These are phyloP conservation scores for Listrodromus nycthemerus DNA, from an alignment of 2,888 invertebrate species.

Conservation along the genomic window DNA sequence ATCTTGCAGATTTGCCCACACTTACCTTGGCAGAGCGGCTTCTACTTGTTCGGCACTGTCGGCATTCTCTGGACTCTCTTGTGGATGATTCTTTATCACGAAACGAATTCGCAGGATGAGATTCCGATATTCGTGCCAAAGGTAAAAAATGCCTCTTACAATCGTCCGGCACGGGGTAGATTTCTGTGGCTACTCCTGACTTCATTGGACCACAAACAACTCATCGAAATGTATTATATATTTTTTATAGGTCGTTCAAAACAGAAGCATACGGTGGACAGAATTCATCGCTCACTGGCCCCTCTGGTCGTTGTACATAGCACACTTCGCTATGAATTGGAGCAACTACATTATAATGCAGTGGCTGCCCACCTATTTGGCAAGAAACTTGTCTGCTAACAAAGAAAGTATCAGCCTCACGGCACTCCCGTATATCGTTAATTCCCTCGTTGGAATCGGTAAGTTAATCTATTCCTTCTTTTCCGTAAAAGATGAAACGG, in stretches of 20 bases:
- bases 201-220: no score
- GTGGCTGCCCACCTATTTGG: slow-evolving; percentile 91
- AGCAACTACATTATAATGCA: slow-evolving; percentile 92
- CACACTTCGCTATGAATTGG: slow-evolving; percentile 93
- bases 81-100: slow-evolving; percentile 88
- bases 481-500: not conserved
- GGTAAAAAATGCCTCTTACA: slow-evolving; percentile 75
- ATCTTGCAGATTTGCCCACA: slow-evolving; percentile 87
- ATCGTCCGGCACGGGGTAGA: no score
- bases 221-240: slow-evolving; percentile 1
- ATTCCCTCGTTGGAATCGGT: slow-evolving; percentile 90
- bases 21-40: slow-evolving; percentile 88
- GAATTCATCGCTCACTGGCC: slow-evolving; percentile 89
- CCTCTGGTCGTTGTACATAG: slow-evolving; percentile 90
- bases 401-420: slow-evolving; percentile 90
- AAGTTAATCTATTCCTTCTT: slow-evolving; percentile 74
- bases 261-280: slow-evolving; percentile 87
- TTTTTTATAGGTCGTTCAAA: slow-evolving; percentile 84
- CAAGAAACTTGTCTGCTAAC: slow-evolving; percentile 88
- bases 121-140: slow-evolving; percentile 87
- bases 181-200: no score
- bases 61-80: slow-evolving; percentile 89
- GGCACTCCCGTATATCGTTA: slow-evolving; percentile 90
- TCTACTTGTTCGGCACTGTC: slow-evolving; percentile 89
- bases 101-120: slow-evolving; percentile 86